Conservation (phyloP, 2,797 vertebrate genomes). For the Coranthus polyacanthus region DNA sequence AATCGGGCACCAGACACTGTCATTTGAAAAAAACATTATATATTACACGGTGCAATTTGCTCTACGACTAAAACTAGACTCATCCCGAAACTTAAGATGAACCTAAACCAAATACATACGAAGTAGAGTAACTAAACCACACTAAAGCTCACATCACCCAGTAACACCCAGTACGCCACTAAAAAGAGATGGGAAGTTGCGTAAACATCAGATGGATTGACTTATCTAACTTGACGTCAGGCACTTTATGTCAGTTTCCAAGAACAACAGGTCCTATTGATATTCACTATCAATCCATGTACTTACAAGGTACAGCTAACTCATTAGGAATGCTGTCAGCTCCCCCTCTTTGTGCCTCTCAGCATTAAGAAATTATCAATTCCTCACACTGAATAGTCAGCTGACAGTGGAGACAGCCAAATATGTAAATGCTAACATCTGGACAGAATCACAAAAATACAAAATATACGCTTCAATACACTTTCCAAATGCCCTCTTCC, state of each 20-base stretch:
- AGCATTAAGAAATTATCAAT: slow-evolving; percentile 57
- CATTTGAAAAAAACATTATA: too few species aligned
- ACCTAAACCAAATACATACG: too few species aligned
- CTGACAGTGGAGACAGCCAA: slow-evolving; percentile 50
- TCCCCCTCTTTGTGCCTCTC: slow-evolving; percentile 36
- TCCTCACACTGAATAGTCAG: slow-evolving; percentile 40
- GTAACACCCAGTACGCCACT: not conserved
- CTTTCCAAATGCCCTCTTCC: slow-evolving; percentile 29
- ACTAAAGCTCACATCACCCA: too few species aligned
- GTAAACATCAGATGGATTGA: slow-evolving; percentile 8
- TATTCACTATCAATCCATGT: slow-evolving; percentile 26
- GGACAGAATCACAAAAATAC: slow-evolving; percentile 34
- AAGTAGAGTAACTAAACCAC: too few species aligned
- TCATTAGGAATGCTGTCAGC: slow-evolving; percentile 49
- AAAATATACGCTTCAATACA: slow-evolving; percentile 33
- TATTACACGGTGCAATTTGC: too few species aligned
- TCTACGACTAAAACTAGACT: too few species aligned
- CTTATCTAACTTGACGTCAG: slow-evolving; percentile 17
- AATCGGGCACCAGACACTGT: too few species aligned
- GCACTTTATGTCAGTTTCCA: slow-evolving; percentile 4
- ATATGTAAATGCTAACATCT: slow-evolving; percentile 65
- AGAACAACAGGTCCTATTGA: slow-evolving; percentile 51
- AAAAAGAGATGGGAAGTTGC: not conserved
- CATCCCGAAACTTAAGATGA: too few species aligned
- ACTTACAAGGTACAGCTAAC: slow-evolving; percentile 30